Evolutionary conservation across 2,888 invertebrate genomes (phyloP).

Genomic region (Diplolepis rosae): DNA sequence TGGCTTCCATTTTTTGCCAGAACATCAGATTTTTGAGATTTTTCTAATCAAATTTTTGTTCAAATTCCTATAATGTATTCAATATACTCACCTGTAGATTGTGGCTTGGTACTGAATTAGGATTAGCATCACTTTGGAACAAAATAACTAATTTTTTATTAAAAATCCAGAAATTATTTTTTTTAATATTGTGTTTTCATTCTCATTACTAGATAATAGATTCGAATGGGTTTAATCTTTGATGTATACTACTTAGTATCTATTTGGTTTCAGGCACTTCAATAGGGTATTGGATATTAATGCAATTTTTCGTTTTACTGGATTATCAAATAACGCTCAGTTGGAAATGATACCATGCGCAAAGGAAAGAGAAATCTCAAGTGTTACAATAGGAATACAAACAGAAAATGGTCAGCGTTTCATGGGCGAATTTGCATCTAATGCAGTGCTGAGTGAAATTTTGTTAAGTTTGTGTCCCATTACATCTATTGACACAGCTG

Average conservation of each 20-base stretch:
- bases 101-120: too few species aligned
- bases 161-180: constrained; percentile 27
- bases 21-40: too few species aligned
- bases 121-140: constrained; percentile 8
- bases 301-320: constrained; percentile 87
- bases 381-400: constrained; percentile 85
- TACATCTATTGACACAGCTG: constrained; percentile 66
- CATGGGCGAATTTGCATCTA: constrained; percentile 78
- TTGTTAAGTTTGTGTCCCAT: constrained; percentile 77
- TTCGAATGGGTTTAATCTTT: too few species aligned
- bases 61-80: too few species aligned
- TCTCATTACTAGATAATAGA: constrained; percentile 27
- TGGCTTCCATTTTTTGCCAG: too few species aligned
- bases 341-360: constrained; percentile 86
- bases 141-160: constrained; percentile 19
- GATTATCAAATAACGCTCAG: constrained; percentile 92
- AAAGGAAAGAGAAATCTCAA: constrained; percentile 78
- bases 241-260: too few species aligned
- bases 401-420: constrained; percentile 83
- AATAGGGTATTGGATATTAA: constrained; percentile 86
- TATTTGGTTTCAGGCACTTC: constrained; percentile 80
- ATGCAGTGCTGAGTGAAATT: constrained; percentile 77
- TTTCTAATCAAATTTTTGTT: too few species aligned
- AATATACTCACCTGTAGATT: too few species aligned
- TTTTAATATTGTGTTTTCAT: constrained; percentile 16